phyloP scores from a whole-genome alignment of 2,797 vertebrate genomes.

The Harpagifer antarcticus region DNA sequence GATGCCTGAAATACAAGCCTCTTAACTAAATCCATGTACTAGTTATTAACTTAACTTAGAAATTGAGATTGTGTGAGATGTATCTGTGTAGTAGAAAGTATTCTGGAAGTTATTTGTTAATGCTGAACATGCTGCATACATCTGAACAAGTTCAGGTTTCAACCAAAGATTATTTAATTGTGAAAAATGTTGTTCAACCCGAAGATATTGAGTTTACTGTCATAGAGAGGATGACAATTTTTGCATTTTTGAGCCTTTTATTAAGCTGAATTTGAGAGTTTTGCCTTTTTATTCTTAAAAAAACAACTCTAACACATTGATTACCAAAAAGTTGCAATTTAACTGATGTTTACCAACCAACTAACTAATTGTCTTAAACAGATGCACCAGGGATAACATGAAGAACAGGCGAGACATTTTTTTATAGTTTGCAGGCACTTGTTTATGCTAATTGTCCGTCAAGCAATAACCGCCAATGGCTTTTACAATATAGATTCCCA shows the following conservation, averaged over 20 bases:
- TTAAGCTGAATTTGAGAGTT: no score
- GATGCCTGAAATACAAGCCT: neutral
- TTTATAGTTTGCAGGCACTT: neutral
- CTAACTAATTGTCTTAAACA: neutral
- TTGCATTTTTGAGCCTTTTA: no score
- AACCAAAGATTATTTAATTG: no score
- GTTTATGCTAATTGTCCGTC: neutral
- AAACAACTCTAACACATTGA: no score
- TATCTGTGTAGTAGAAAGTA: neutral
- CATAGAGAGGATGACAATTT: no score
- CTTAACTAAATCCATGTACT: neutral
- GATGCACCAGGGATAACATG: neutral
- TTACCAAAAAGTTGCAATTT: no score
- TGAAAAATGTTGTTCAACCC: no score
- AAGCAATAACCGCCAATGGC: neutral
- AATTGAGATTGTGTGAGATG: neutral
- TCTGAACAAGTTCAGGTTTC: constrained; percentile 8
- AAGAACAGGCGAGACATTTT: neutral
- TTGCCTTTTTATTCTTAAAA: no score
- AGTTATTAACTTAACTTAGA: neutral
- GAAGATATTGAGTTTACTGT: no score
- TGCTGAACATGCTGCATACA: constrained; percentile 29
- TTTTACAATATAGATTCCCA: neutral
- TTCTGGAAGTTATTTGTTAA: neutral
- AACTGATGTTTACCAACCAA: no score